phyloP scores from a whole-genome alignment of 1,140 invertebrate genomes.

The Mesaphorura yosii region DNA sequence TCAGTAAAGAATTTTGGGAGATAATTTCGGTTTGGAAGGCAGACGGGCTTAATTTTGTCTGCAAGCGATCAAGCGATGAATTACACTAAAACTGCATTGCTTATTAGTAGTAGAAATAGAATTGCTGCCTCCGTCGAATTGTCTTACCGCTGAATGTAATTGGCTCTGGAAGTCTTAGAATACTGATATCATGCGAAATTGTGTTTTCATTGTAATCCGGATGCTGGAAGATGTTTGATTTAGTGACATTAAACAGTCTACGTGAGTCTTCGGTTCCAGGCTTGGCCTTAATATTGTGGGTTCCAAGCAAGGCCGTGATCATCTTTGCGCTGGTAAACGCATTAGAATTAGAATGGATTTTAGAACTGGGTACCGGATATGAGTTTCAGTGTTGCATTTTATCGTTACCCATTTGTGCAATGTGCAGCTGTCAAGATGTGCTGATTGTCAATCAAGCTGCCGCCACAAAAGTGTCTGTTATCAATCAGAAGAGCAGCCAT shows the following conservation, averaged over 20 bases:
- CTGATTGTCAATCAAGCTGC: constrained; percentile 16
- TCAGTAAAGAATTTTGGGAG: constrained; percentile 17
- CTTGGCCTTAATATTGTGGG: constrained; percentile 23
- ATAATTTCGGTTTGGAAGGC: constrained; percentile 26
- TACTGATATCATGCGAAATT: constrained; percentile 27
- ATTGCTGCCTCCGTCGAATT: no score
- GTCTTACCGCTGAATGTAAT: constrained; percentile 25
- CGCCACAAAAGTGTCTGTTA: constrained; percentile 26
- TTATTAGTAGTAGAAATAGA: no score
- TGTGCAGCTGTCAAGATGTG: constrained; percentile 25
- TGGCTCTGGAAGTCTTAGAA: constrained; percentile 20
- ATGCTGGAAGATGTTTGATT: constrained; percentile 27
- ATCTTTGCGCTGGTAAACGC: constrained; percentile 21
- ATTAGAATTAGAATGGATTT: constrained; percentile 1
- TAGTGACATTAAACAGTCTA: constrained; percentile 18
- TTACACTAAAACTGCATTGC: no score
- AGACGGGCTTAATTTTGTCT: constrained; percentile 28
- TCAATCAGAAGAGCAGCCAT: constrained; percentile 31
- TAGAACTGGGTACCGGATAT: background rate
- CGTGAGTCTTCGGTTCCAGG: background rate
- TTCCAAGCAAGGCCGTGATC: constrained; percentile 25
- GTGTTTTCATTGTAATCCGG: constrained; percentile 29
- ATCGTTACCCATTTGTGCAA: constrained; percentile 25
- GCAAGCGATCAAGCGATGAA: no score
- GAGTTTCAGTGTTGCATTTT: background rate